A percentile compares a stretch with the other conserved stretches of the same genome.
Evolutionary conservation across 2,888 invertebrate genomes (phyloP).

Genomic region (Plebejus anna): DNA sequence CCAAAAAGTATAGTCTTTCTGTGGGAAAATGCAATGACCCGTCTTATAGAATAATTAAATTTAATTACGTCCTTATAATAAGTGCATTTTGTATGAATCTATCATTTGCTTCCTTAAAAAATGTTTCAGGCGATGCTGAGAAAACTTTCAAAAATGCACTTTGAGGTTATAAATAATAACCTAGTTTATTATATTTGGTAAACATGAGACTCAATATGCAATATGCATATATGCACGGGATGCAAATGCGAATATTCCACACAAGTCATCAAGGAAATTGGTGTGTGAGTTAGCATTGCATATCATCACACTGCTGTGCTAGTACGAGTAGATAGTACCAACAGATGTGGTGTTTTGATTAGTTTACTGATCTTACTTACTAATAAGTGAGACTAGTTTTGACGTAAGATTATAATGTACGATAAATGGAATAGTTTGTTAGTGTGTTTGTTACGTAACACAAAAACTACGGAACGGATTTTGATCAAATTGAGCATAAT

Average conservation of each 20-base stretch:
- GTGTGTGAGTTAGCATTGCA: background rate
- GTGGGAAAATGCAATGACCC: no score
- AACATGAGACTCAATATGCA: background rate
- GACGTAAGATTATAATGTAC: no score
- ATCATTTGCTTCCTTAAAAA: no score
- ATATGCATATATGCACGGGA: slow-evolving; percentile 12
- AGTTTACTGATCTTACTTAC: background rate
- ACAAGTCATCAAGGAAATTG: slow-evolving; percentile 13
- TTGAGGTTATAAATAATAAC: background rate
- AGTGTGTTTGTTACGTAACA: no score
- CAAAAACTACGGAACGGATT: no score
- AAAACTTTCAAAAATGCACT: no score
- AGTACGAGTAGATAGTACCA: background rate
- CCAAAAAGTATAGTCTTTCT: no score
- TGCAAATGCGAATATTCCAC: slow-evolving; percentile 1
- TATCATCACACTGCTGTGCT: background rate
- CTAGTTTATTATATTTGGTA: background rate
- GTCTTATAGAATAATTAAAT: no score
- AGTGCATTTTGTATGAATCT: no score
- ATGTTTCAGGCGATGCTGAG: no score
- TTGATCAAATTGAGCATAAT: no score
- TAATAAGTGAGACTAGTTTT: background rate
- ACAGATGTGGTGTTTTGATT: background rate
- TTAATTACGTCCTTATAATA: no score
- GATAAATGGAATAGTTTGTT: background rate